Evolutionary conservation across 2,888 invertebrate genomes (phyloP), one percentile per base, ranked within the genome.

Genomic region (Pachydiplax longipennis): DNA sequence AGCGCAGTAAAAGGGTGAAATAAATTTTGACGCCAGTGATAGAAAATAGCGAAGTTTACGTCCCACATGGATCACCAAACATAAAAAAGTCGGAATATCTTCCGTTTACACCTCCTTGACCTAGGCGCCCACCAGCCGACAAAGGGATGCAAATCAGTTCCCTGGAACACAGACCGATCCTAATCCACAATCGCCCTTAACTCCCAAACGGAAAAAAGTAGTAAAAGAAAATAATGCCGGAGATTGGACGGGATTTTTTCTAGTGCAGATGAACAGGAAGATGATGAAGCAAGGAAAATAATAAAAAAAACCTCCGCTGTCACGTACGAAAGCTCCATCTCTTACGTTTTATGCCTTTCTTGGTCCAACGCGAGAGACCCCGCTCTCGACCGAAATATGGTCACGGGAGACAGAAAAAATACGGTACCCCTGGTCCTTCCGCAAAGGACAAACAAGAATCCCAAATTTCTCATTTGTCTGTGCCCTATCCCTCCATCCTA

Each of bases 401-500:
- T 22, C 61, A 10, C 22, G 10, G 8, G 35, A 13, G 13, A 48
- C 6, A 44, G 35, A 80, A 13, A 31, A 83, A 53, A 25, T 48
- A 31, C 31, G 13, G 31, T 48, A n/a, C 13, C 82, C 13, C 25
- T 6, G 15, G 58, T 58, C 58, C 83, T 58, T 83, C 35, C 83
- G 4, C 5, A 2, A 53, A 83, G 58, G 58, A 22, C 31, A 58
- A 87, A 25, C 6, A 25, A 35, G 87, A 61, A 83, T 31, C 53
- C 58, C 25, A 37, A 53, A 58, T 87, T 87, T 87, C 61, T 87
- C 87, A 87, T 87, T 87, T 87, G 87, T 87, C 61, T 37, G 87
- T 37, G 87, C 35, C 87, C 53, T 58, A 83, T 25, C 53, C 58
- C 18, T 61, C 12, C 87, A 87, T 87, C 58, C 58, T 83, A 35